Evolutionary conservation across 2,888 invertebrate genomes (phyloP).

Genomic region (Formica aserva): DNA sequence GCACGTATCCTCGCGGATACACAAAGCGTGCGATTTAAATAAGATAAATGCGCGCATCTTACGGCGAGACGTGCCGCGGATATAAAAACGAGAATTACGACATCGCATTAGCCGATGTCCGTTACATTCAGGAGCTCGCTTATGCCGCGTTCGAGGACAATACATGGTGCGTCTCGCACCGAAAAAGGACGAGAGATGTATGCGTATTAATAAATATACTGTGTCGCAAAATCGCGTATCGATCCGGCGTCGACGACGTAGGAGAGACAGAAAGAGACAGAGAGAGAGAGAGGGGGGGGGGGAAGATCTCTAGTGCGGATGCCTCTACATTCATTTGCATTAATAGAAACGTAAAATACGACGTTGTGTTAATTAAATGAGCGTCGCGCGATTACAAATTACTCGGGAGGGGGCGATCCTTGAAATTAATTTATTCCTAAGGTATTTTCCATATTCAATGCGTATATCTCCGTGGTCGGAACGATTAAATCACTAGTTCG

Average conservation of each 20-base stretch:
- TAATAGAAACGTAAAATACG: constrained; percentile 44
- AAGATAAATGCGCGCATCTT: constrained; percentile 64
- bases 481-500: constrained; percentile 62
- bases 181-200: constrained; percentile 28
- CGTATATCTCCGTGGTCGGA: constrained; percentile 40
- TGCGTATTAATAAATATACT: constrained; percentile 8
- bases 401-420: constrained; percentile 37
- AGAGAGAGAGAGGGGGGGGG: neutral
- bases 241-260: neutral
- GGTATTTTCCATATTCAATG: constrained; percentile 65
- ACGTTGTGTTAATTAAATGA: constrained; percentile 25
- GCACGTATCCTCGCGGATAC: constrained; percentile 53
- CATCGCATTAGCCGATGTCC: constrained; percentile 67
- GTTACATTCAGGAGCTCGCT: constrained; percentile 38
- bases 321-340: constrained; percentile 2
- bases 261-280: neutral
- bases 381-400: constrained; percentile 23
- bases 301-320: neutral
- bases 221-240: constrained; percentile 17
- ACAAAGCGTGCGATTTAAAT: constrained; percentile 51
- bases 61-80: constrained; percentile 58
- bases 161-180: neutral
- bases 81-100: constrained; percentile 66
- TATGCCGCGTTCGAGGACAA: constrained; percentile 7
- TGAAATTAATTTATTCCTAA: constrained; percentile 68